Conservation (phyloP, 2,113 vertebrate species). For the Sinosuthora webbiana region DNA sequence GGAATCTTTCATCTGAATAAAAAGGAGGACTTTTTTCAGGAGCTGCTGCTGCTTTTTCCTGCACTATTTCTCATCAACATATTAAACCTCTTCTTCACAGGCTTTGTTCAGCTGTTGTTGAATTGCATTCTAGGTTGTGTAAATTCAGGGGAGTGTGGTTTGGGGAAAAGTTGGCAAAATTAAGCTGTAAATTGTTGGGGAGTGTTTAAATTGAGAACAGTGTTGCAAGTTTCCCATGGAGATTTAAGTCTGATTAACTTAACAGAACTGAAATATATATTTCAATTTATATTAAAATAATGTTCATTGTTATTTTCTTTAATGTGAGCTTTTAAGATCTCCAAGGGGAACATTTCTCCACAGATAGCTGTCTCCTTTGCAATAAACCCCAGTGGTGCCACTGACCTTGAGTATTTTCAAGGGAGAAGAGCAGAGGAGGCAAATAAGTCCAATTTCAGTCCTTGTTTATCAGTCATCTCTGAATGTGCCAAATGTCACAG, state of each 20-base stretch:
- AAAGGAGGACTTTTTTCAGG: not conserved
- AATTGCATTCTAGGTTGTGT: not conserved
- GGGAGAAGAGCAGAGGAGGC: not conserved
- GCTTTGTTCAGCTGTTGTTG: not conserved
- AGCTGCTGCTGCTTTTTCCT: not conserved
- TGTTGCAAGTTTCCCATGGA: not conserved
- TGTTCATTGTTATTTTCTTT: conserved; percentile 7
- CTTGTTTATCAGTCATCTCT: not conserved
- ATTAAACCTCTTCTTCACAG: not conserved
- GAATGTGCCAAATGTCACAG: not conserved
- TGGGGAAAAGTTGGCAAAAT: not conserved
- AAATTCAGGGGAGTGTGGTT: not conserved
- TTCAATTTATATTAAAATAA: conserved; percentile 20
- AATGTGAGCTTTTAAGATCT: not conserved
- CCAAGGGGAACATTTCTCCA: not conserved
- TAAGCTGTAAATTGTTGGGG: not conserved
- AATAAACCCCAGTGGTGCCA: not conserved
- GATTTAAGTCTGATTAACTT: conserved; percentile 11
- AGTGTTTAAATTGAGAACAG: not conserved
- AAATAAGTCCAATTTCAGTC: not conserved
- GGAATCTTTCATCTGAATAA: not conserved
- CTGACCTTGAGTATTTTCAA: not conserved
- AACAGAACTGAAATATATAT: not conserved
- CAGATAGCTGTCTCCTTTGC: not conserved
- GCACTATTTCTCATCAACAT: not conserved